Evolutionary conservation across 2,113 vertebrate species (phyloP).

Genomic region (Toxotes chatareus): DNA sequence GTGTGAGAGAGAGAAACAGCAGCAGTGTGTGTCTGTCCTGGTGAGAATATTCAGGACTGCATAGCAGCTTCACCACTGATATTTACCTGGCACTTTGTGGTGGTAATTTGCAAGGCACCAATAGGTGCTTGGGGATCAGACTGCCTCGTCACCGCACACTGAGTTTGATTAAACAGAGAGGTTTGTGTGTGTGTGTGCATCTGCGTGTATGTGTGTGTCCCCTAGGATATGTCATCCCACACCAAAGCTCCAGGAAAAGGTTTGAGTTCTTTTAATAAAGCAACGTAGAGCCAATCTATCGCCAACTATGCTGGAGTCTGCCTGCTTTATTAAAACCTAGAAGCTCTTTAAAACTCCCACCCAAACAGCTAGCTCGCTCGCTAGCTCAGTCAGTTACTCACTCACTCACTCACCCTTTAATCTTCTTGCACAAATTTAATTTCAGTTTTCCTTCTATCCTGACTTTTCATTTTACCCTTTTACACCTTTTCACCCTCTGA

Average conservation of each 20-base stretch:
- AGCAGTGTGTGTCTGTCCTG: slow-evolving; percentile 3
- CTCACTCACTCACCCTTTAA: not conserved
- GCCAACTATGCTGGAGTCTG: slow-evolving; percentile 2
- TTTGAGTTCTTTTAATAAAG: slow-evolving; percentile 65
- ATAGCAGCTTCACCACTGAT: slow-evolving; percentile 28
- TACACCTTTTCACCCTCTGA: not conserved
- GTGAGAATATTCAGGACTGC: not conserved
- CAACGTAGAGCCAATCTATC: slow-evolving; percentile 16
- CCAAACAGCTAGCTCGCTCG: not conserved
- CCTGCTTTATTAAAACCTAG: slow-evolving; percentile 56
- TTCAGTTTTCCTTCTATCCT: not conserved
- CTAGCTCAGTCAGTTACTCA: not conserved
- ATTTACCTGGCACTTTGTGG: slow-evolving; percentile 49
- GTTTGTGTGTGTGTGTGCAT: not conserved
- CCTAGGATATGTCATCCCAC: slow-evolving; percentile 27
- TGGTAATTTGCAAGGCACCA: slow-evolving; percentile 46
- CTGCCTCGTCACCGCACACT: slow-evolving; percentile 23
- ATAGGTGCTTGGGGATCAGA: slow-evolving; percentile 46
- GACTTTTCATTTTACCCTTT: not conserved
- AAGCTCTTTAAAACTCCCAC: slow-evolving; percentile 23
- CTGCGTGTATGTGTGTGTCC: not conserved
- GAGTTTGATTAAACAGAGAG: slow-evolving; percentile 53
- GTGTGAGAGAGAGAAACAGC: not conserved
- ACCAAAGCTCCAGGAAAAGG: slow-evolving; percentile 32
- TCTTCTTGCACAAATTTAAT: not conserved